These are phyloP conservation scores for Sebastes taczanowskii DNA, from an alignment of 2,797 vertebrate species.

Conservation along the genomic window DNA sequence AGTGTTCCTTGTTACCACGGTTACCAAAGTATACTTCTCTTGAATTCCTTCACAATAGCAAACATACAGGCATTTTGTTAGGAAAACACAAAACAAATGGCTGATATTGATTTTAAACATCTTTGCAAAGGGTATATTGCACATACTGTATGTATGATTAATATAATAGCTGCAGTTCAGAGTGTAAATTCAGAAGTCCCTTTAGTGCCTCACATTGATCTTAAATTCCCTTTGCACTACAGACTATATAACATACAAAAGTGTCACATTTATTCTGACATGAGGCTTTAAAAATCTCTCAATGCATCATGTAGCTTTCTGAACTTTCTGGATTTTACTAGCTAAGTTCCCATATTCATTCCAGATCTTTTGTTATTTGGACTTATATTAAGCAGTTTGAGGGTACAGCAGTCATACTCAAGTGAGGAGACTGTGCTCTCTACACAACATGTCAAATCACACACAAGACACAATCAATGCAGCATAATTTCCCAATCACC, in stretches of 20 bases:
- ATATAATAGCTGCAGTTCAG: background rate
- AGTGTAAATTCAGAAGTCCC: background rate
- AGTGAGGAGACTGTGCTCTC: background rate
- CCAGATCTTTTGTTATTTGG: background rate
- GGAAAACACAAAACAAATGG: background rate
- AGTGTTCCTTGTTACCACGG: slow-evolving; percentile 19
- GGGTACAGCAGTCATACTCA: background rate
- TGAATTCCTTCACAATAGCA: background rate
- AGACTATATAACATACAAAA: background rate
- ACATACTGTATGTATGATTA: background rate
- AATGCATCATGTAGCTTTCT: background rate
- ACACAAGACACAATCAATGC: background rate
- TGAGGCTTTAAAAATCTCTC: background rate
- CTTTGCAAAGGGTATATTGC: background rate
- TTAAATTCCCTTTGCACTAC: background rate
- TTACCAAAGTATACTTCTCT: background rate
- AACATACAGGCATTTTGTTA: background rate
- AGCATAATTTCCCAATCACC: background rate
- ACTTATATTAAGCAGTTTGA: background rate
- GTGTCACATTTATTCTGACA: background rate
- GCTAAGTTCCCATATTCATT: background rate
- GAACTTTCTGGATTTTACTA: background rate
- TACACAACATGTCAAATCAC: background rate
- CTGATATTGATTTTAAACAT: background rate
- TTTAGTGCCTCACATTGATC: background rate